Evolutionary conservation across 1,140 invertebrate species (phyloP), one percentile per base, ranked within the genome.

Genomic region (Subanguina moxae): DNA sequence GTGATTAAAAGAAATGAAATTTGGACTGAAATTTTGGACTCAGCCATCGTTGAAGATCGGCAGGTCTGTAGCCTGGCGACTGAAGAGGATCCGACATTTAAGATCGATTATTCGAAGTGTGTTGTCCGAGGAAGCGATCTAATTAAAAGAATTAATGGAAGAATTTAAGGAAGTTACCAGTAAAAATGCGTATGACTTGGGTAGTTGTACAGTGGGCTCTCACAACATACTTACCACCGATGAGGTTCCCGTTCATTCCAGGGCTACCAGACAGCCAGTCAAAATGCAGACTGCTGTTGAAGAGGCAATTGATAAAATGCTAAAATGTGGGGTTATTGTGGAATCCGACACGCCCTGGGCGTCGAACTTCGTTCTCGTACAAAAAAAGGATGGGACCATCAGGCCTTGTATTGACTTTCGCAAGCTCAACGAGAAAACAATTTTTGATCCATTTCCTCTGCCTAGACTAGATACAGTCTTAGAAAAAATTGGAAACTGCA

Each of bases 91-190:
- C 62, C 62, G 42, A 17, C 42, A 1, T 64, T 7, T 28, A 1
- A 23, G 13, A 28, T 64, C 19, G 38, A 57, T 15, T 64, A 7
- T 0, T 5, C 62, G 0, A 32, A 64, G 19, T 9, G 23, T 3
- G n/a, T 27, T 5, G 62, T 27, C 11, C 23, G 17, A 0, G 38
- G 38, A 48, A n/a, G 42, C 1, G 30, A 64, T 7, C 38, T 64
- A 0, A 1, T 9, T 8, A 64, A 17, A 27, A 13, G 11, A 15
- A 17, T 21, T 64, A 11, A 15, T 19, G 7, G 62, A 64, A 8
- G 62, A 64, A 64, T 64, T 57, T 64, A 3, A n/a, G 15, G 30
- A 64, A 7, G 25, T 65, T n/a, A 62, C 57, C 25, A 65, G 64
- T 42, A 52, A 57, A 65, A 19, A 45, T 28, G 52, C 38, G 27